Percentiles rank a stretch among this genome's conserved stretches.
phyloP scores from a whole-genome alignment of 2,888 invertebrate genomes.

The Hymenopus coronatus region DNA sequence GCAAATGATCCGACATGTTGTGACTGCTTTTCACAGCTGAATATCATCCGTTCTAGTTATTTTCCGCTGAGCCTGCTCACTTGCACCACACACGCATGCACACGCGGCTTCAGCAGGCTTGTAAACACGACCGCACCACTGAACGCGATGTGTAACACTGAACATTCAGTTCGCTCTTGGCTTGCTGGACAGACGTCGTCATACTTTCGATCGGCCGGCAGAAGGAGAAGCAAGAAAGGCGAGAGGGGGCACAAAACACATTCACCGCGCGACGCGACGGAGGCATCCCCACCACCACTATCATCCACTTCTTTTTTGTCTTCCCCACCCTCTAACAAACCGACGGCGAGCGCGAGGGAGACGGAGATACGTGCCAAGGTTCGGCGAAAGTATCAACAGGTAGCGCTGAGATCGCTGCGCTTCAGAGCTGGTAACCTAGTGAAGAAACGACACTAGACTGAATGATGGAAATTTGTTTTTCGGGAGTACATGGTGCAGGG shows the following conservation, averaged over 20 bases:
- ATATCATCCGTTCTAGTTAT: neutral
- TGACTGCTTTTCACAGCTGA: neutral
- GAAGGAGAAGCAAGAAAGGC: neutral
- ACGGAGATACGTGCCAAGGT: neutral
- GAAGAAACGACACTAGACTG: neutral
- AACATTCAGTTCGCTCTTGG: neutral
- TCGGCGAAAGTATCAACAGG: conserved; percentile 2
- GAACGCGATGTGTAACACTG: conserved; percentile 6
- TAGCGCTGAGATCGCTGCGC: neutral
- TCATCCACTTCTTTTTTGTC: neutral
- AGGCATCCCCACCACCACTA: neutral
- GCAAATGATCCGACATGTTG: neutral
- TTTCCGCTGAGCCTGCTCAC: neutral
- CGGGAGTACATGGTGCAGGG: neutral
- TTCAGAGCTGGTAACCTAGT: neutral
- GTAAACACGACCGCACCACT: neutral
- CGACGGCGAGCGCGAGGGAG: neutral
- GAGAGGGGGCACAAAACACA: neutral
- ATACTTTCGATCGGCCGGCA: conserved; percentile 6
- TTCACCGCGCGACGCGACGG: neutral
- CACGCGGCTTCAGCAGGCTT: neutral
- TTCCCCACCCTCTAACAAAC: neutral
- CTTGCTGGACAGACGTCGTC: neutral
- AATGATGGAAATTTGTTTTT: neutral
- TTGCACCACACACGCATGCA: neutral